Percentiles rank a stretch among this genome's conserved stretches.
Evolutionary conservation across 2,888 invertebrate genomes (phyloP).

Genomic region (Nesidiocoris tenuis): DNA sequence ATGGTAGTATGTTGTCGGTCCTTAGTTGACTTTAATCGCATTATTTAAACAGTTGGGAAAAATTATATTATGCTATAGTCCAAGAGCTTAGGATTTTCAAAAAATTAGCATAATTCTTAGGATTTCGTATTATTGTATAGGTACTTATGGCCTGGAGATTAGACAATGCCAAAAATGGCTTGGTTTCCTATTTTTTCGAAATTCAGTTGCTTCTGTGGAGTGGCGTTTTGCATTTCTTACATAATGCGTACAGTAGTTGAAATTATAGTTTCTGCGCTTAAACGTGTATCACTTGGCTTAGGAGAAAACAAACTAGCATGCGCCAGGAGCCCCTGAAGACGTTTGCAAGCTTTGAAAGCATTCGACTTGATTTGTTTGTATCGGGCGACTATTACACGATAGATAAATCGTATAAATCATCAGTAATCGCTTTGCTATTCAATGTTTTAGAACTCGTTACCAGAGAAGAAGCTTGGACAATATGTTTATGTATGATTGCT

Average conservation of each 20-base stretch:
- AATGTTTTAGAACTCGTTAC: constrained; percentile 33
- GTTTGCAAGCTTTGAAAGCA: too few relatives aligned
- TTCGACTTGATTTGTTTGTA: too few relatives aligned
- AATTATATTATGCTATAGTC: too few relatives aligned
- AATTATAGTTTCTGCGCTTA: background rate
- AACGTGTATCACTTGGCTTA: background rate
- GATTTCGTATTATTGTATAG: constrained; percentile 4
- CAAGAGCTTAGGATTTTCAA: too few relatives aligned
- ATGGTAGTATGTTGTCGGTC: too few relatives aligned
- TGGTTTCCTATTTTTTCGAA: background rate
- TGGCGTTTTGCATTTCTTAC: constrained; percentile 19
- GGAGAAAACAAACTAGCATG: constrained; percentile 4
- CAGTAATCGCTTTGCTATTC: constrained; percentile 45
- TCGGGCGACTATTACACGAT: too few relatives aligned
- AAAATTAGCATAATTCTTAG: too few relatives aligned
- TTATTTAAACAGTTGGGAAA: too few relatives aligned
- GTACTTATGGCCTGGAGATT: background rate
- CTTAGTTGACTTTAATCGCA: too few relatives aligned
- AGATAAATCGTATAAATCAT: constrained; percentile 15
- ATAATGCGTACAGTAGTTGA: too few relatives aligned
- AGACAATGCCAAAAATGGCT: background rate
- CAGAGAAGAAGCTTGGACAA: constrained; percentile 46
- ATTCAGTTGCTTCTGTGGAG: constrained; percentile 28
- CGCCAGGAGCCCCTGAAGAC: background rate
- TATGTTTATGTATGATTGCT: constrained; percentile 48